Evolutionary conservation across 2,888 invertebrate species (phyloP).

Genomic region (Bembecia ichneumoniformis): DNA sequence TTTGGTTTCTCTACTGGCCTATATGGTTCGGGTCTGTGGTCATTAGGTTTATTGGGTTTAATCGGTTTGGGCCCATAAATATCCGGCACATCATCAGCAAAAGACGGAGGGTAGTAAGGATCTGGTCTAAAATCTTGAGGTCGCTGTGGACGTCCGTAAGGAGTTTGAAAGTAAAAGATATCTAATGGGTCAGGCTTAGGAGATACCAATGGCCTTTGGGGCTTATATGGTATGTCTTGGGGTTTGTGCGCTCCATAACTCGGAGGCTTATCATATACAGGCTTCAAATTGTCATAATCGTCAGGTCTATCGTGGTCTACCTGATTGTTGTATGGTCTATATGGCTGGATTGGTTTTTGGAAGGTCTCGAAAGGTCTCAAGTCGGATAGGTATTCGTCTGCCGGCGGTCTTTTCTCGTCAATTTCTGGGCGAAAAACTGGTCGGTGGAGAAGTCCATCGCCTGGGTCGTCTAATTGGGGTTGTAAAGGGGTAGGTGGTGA

Average conservation of each 20-base stretch:
- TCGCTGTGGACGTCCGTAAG: slow-evolving; percentile 22
- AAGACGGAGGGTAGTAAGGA: slow-evolving; percentile 24
- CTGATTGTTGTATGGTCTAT: slow-evolving; percentile 22
- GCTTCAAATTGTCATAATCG: slow-evolving; percentile 34
- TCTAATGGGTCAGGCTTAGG: slow-evolving; percentile 30
- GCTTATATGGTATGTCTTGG: slow-evolving; percentile 40
- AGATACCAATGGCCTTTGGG: slow-evolving; percentile 17
- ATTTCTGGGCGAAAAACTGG: slow-evolving; percentile 49
- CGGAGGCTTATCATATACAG: slow-evolving; percentile 39
- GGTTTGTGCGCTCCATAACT: slow-evolving; percentile 48
- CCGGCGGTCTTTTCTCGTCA: slow-evolving; percentile 42
- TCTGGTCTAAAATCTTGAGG: slow-evolving; percentile 29
- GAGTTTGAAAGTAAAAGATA: slow-evolving; percentile 38
- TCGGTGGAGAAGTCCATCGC: slow-evolving; percentile 32
- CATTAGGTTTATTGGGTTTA: slow-evolving; percentile 14
- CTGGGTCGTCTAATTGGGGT: slow-evolving; percentile 36
- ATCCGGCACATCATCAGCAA: slow-evolving; percentile 25
- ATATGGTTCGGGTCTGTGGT: slow-evolving; percentile 17
- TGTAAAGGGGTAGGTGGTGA: slow-evolving; percentile 49
- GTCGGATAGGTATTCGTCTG: slow-evolving; percentile 34
- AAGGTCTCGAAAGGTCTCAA: slow-evolving; percentile 26
- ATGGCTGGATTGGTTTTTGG: slow-evolving; percentile 16
- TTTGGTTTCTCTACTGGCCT: slow-evolving; percentile 38
- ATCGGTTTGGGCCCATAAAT: slow-evolving; percentile 28
- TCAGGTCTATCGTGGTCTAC: slow-evolving; percentile 41